phyloP scores from a whole-genome alignment of 2,888 invertebrate genomes.

The Suillia variegata region DNA sequence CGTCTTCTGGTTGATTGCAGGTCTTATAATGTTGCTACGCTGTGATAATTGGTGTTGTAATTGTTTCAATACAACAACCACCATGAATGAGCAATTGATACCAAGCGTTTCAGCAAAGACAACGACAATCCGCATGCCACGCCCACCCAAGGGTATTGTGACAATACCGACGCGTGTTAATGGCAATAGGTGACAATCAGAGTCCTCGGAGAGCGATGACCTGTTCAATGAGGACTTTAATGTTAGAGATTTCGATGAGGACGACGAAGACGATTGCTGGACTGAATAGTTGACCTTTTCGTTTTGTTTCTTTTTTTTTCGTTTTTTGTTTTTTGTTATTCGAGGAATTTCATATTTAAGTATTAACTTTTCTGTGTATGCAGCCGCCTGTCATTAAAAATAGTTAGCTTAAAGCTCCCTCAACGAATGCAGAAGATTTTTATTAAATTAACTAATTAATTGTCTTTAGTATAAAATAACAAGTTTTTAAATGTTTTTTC shows the following conservation, averaged over 20 bases:
- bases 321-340: too few relatives aligned
- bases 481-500: background rate
- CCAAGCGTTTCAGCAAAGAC: slow-evolving; percentile 57
- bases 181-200: slow-evolving; percentile 60
- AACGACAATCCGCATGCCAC: slow-evolving; percentile 56
- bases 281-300: slow-evolving; percentile 48
- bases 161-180: slow-evolving; percentile 50
- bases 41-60: slow-evolving; percentile 60
- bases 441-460: background rate
- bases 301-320: too few relatives aligned
- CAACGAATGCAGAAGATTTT: background rate
- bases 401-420: background rate
- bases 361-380: background rate
- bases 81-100: slow-evolving; percentile 51
- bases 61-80: slow-evolving; percentile 52
- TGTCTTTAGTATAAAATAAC: too few relatives aligned
- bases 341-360: background rate
- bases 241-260: slow-evolving; percentile 50
- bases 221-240: slow-evolving; percentile 58
- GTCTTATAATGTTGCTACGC: slow-evolving; percentile 51
- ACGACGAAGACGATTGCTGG: slow-evolving; percentile 45
- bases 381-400: background rate
- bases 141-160: slow-evolving; percentile 52
- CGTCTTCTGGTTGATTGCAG: slow-evolving; percentile 54
- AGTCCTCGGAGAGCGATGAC: slow-evolving; percentile 59